Conservation (phyloP, 2,888 invertebrate genomes). For the Globia sparganii region DNA sequence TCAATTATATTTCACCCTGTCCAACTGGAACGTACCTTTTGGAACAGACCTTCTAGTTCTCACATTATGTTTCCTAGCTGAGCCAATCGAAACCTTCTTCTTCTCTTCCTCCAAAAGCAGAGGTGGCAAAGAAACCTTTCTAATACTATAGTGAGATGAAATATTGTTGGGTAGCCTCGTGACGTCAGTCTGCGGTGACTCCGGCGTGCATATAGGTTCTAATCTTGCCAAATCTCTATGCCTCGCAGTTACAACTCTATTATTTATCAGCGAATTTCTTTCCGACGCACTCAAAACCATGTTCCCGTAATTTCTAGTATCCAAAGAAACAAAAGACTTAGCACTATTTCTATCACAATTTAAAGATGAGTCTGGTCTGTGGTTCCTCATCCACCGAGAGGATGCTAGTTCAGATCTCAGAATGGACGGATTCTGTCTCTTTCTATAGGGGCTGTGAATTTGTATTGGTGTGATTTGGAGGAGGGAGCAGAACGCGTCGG, state of each 20-base stretch:
- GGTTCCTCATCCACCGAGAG: constrained; percentile 86
- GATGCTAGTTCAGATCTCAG: constrained; percentile 87
- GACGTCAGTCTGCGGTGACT: constrained; percentile 76
- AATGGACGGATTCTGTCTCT: constrained; percentile 82
- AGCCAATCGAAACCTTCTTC: constrained; percentile 76
- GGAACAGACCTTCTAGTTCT: constrained; percentile 71
- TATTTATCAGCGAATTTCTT: constrained; percentile 75
- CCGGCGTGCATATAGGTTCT: constrained; percentile 83
- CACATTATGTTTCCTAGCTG: constrained; percentile 79
- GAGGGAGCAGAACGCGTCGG: constrained; percentile 84
- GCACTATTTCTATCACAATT: constrained; percentile 87
- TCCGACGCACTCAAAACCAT: constrained; percentile 80
- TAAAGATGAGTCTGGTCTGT: constrained; percentile 84
- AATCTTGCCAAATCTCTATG: constrained; percentile 81
- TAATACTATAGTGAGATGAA: constrained; percentile 76
- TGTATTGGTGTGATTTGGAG: constrained; percentile 87
- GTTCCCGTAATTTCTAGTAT: constrained; percentile 80
- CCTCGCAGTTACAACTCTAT: constrained; percentile 83
- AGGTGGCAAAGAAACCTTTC: constrained; percentile 88
- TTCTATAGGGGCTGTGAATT: constrained; percentile 82
- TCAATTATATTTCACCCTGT: constrained; percentile 72
- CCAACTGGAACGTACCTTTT: constrained; percentile 73
- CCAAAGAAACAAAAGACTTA: constrained; percentile 86
- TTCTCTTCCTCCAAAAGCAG: constrained; percentile 85
- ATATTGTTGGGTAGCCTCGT: constrained; percentile 71